Conservation (phyloP, 2,888 invertebrate species). For the Sphaeridia pumilis region DNA sequence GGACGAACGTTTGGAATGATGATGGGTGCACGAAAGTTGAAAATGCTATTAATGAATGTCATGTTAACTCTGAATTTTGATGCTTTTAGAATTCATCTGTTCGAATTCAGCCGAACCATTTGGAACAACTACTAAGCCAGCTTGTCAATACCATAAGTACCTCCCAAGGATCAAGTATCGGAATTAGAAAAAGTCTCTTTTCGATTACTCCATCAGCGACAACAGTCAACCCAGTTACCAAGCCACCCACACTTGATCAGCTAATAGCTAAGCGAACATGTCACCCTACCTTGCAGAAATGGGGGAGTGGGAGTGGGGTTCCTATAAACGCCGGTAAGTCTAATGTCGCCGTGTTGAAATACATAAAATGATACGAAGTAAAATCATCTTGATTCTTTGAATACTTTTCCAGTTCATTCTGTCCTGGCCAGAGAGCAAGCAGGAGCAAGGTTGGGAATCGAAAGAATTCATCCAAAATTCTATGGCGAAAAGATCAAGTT, state of each 20-base stretch:
- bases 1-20: too few relatives aligned
- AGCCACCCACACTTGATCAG: constrained; percentile 6
- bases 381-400: too few relatives aligned
- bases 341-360: too few relatives aligned
- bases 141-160: constrained; percentile 1
- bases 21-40: too few relatives aligned
- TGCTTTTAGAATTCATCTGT: too few relatives aligned
- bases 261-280: constrained; percentile 6
- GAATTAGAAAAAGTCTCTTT: constrained; percentile 4
- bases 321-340: constrained; percentile 22
- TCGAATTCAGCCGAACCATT: constrained; percentile 11
- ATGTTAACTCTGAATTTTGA: too few relatives aligned
- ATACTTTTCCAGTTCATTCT: constrained; percentile 37
- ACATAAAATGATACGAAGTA: background rate
- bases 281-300: constrained; percentile 4
- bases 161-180: constrained; percentile 4
- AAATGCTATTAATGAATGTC: too few relatives aligned
- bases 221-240: background rate
- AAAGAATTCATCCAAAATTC: constrained; percentile 50
- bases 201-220: constrained; percentile 4
- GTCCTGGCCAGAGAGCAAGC: constrained; percentile 55
- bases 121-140: constrained; percentile 12
- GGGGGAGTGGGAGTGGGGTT: constrained; percentile 7
- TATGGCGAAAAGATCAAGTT: constrained; percentile 53
- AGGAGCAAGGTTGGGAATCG: constrained; percentile 50